Percentiles rank a stretch among this genome's conserved stretches.
Evolutionary conservation across 2,113 vertebrate genomes (phyloP).

Genomic region (Campylomormyrus numenius): DNA sequence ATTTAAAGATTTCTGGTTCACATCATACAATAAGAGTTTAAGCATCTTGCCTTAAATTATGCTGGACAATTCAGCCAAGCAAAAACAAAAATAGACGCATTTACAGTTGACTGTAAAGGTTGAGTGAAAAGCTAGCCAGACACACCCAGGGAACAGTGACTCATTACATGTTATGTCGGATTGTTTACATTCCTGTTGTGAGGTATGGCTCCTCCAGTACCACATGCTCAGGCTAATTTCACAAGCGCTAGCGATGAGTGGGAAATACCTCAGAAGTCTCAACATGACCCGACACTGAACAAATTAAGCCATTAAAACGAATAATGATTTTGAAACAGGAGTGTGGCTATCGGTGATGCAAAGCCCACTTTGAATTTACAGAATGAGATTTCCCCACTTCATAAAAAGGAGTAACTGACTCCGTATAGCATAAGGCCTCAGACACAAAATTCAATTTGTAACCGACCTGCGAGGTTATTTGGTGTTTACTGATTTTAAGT

Average conservation of each 20-base stretch:
- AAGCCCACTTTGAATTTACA: not conserved
- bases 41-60: not conserved
- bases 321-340: not conserved
- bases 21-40: not conserved
- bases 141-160: constrained; percentile 1
- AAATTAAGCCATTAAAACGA: not conserved
- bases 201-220: not conserved
- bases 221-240: not conserved
- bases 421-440: not conserved
- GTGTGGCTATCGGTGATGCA: not conserved
- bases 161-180: not conserved
- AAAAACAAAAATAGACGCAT: not conserved
- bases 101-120: not conserved
- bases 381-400: not conserved
- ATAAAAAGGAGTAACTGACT: not conserved
- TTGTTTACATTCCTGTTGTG: not conserved
- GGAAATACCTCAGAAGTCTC: not conserved
- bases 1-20: not conserved
- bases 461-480: not conserved
- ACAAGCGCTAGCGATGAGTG: not conserved
- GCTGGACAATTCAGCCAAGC: not conserved
- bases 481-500: not conserved
- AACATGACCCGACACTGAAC: not conserved
- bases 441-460: not conserved
- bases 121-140: not conserved